Percentiles rank a stretch among this genome's conserved stretches.
These are phyloP conservation scores for Proteles cristata DNA, from an alignment of 2,113 vertebrate species.

Conservation along the genomic window DNA sequence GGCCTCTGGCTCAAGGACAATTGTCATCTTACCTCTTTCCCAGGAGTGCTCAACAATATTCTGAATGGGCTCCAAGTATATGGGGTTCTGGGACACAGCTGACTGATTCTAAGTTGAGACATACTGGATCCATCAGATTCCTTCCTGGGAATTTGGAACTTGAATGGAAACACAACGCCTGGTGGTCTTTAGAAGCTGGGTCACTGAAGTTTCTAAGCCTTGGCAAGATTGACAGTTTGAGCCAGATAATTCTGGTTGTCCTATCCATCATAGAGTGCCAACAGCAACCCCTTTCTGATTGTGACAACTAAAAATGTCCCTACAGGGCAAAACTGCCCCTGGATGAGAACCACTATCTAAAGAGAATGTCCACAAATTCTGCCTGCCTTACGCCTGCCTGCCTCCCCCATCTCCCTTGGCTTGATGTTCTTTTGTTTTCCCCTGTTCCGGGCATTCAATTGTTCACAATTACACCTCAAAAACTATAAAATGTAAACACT, in stretches of 20 bases:
- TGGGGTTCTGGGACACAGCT: not conserved
- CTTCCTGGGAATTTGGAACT: not conserved
- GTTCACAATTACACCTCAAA: not conserved
- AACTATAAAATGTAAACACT: not conserved
- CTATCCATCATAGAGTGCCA: not conserved
- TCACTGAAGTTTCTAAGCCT: not conserved
- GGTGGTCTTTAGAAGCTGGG: not conserved
- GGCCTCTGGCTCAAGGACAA: not conserved
- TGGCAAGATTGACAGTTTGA: not conserved
- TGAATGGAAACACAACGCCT: not conserved
- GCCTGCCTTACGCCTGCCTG: too few relatives aligned
- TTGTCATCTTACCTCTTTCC: fast-evolving
- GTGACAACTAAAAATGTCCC: not conserved
- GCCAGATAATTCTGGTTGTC: not conserved
- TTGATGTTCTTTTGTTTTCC: not conserved
- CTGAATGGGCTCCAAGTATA: not conserved
- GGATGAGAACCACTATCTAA: not conserved
- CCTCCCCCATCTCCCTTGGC: not conserved
- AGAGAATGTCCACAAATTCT: not conserved
- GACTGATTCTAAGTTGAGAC: not conserved
- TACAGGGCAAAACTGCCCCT: not conserved
- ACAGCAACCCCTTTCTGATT: not conserved
- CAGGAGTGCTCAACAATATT: not conserved
- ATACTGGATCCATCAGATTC: too few relatives aligned
- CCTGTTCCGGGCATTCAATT: too few relatives aligned